Evolutionary conservation across 2,888 invertebrate species (phyloP).

Genomic region (Stomorhina lunata): DNA sequence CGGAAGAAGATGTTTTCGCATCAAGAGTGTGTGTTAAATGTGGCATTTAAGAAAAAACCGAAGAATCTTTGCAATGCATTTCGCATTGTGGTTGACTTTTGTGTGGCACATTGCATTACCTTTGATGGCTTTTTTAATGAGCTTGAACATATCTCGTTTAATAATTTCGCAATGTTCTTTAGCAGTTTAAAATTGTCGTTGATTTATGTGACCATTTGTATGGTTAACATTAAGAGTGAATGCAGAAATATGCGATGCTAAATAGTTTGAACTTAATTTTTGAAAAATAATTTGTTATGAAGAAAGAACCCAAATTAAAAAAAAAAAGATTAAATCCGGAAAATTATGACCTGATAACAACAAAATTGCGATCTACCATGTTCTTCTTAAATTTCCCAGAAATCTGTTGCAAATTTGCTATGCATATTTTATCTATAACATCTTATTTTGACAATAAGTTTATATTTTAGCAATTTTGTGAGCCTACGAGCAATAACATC

Average conservation of each 20-base stretch:
- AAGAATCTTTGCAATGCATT: slow-evolving; percentile 27
- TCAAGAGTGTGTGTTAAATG: slow-evolving; percentile 4
- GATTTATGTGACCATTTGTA: neutral
- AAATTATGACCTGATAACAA: no score
- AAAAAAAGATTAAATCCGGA: no score
- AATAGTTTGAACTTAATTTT: neutral
- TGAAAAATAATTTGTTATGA: neutral
- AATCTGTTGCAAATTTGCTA: no score
- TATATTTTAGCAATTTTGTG: no score
- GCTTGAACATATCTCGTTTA: neutral
- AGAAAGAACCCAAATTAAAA: no score
- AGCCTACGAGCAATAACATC: no score
- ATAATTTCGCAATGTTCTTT: neutral
- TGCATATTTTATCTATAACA: no score
- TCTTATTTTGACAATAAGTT: no score
- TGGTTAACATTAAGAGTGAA: neutral
- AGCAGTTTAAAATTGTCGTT: neutral
- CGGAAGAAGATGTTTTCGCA: slow-evolving; percentile 10
- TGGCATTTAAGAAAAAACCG: neutral
- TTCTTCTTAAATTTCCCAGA: no score
- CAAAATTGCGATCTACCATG: no score
- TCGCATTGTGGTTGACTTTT: neutral
- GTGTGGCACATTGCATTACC: slow-evolving; percentile 19
- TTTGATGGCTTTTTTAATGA: slow-evolving; percentile 53
- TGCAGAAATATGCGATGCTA: neutral